Base-by-base conservation (phyloP, 2,797 vertebrate genomes). In the Morus bassanus region DNA sequence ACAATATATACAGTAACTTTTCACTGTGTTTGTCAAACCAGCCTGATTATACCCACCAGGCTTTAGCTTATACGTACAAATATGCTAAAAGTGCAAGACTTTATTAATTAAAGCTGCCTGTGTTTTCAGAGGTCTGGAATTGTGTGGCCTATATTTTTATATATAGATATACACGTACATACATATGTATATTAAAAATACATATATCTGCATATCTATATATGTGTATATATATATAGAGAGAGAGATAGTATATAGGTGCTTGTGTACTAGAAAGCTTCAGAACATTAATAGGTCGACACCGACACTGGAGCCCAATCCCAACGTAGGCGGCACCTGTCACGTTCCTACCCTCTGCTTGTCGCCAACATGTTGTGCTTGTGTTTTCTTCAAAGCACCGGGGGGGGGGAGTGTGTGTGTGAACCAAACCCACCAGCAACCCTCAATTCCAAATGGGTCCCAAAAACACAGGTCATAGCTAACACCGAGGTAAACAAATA, bases 11-110 rank as follows among this genome's bases (percentile, higher is more conserved):
- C 97, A 97, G 25, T 48, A 79, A 95, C 21, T 77, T 94, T 80
- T 95, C 95, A 88, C 64, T 96, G 73, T 85, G 43, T 90, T 92
- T 94, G 73, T 95, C 74, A 88, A 78, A 85, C 74, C 87, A 92
- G 92, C 93, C 92, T 94, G 96, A 95, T 88, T 85, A 64, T 45
- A 85, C 53, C 77, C 68, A 95, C 68, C 97, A 96, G 97, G 94
- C 94, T 93, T 81, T 97, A 96, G 95, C 95, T 97, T 97, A 95
- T 96, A 95, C 97, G 90, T 97, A 98, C 96, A 97, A 96, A 97
- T 95, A 96, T 0, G 86, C 92, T 96, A 96, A 98, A 98, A 98
- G 97, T 98, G 96, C 97, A 97, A 97, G 96, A 97, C 96, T 87
- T 93, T 50, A 77, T 91, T 96, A 78, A 86, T 95, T 96, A 95